These are phyloP conservation scores for Scatophagus argus DNA, from an alignment of 2,113 vertebrate genomes.

Conservation along the genomic window DNA sequence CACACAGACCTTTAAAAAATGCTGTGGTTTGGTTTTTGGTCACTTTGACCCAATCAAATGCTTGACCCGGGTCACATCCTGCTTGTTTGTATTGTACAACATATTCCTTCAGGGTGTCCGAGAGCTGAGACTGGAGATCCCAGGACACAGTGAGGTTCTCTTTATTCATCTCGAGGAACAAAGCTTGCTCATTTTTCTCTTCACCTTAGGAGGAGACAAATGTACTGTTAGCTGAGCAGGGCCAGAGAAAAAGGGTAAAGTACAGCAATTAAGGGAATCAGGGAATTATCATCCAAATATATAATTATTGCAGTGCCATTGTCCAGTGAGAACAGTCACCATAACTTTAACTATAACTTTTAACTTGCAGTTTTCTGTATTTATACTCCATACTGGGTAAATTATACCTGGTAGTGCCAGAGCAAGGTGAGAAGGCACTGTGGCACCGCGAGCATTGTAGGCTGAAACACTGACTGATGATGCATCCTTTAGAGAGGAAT, in stretches of 20 bases:
- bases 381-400: not conserved
- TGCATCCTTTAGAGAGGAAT: slow-evolving; percentile 34
- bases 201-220: slow-evolving; percentile 41
- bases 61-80: slow-evolving; percentile 18
- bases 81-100: slow-evolving; percentile 78
- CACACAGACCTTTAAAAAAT: slow-evolving; percentile 71
- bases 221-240: not conserved
- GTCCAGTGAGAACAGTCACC: not conserved
- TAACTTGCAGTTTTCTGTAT: not conserved
- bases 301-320: not conserved
- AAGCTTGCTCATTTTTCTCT: not conserved
- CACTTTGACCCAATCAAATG: slow-evolving; percentile 80
- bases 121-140: slow-evolving; percentile 16
- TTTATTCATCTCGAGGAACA: slow-evolving; percentile 37
- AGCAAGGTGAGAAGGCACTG: slow-evolving; percentile 57
- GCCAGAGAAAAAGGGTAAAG: not conserved
- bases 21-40: slow-evolving; percentile 28
- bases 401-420: slow-evolving; percentile 59
- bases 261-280: not conserved
- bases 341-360: not conserved
- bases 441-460: slow-evolving; percentile 63
- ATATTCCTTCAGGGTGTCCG: slow-evolving; percentile 61
- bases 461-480: slow-evolving; percentile 65
- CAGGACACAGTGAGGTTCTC: slow-evolving; percentile 73
- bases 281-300: not conserved